Conservation (phyloP, 2,888 invertebrate species). For the Thera obeliscata region DNA sequence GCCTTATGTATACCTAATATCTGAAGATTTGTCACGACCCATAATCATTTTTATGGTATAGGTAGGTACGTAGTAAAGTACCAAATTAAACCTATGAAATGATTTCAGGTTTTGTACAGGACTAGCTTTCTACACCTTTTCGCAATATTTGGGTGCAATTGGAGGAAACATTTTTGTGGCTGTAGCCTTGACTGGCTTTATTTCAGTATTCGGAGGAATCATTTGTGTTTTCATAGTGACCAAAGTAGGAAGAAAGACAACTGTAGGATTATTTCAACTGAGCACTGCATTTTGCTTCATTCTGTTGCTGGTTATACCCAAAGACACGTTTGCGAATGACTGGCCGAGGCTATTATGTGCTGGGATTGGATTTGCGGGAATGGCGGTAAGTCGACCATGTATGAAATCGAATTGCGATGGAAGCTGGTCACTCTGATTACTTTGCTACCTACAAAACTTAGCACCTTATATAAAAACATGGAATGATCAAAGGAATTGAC, state of each 20-base stretch:
- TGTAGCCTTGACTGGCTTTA: conserved; percentile 80
- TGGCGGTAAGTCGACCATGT: conserved; percentile 80
- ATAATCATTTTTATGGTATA: no score
- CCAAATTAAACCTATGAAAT: neutral
- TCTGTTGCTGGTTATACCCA: conserved; percentile 77
- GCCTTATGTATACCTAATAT: neutral
- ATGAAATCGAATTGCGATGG: conserved; percentile 38
- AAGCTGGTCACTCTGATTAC: conserved; percentile 10
- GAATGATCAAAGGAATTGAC: no score
- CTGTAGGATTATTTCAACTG: conserved; percentile 76
- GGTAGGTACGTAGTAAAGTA: no score
- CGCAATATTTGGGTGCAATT: conserved; percentile 84
- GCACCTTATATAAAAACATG: no score
- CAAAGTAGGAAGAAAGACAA: conserved; percentile 77
- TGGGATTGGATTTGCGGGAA: conserved; percentile 86
- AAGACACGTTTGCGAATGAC: conserved; percentile 68
- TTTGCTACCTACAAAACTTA: conserved; percentile 5
- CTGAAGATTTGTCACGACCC: no score
- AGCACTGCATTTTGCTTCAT: conserved; percentile 79
- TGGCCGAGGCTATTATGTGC: conserved; percentile 85
- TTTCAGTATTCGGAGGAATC: conserved; percentile 82
- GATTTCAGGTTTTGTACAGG: conserved; percentile 84
- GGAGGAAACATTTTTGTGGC: conserved; percentile 82
- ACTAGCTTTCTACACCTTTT: conserved; percentile 84
- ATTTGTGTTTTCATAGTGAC: conserved; percentile 79